A percentile compares a stretch with the other conserved stretches of the same genome.
Conservation (phyloP, 2,797 vertebrate genomes). For the Melanotaenia boesemani region DNA sequence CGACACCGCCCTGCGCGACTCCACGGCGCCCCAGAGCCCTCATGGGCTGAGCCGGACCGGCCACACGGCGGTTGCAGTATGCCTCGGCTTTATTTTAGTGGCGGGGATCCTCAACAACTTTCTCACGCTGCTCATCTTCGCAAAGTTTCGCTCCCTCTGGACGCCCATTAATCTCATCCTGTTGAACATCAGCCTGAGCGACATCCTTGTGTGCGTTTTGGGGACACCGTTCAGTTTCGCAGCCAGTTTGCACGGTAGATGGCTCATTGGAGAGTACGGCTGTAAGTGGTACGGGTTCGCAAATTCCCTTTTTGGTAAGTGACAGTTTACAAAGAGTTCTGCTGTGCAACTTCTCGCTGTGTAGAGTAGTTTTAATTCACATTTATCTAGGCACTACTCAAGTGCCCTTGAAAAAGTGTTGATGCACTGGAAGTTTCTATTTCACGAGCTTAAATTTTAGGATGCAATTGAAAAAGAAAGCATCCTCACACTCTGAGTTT, state of each 20-base stretch:
- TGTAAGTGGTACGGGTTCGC: slow-evolving; percentile 86
- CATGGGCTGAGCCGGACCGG: slow-evolving; percentile 74
- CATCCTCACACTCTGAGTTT: too few relatives aligned
- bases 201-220: slow-evolving; percentile 83
- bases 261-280: slow-evolving; percentile 81
- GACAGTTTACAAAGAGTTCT: background rate
- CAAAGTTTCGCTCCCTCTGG: slow-evolving; percentile 79
- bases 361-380: too few relatives aligned
- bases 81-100: slow-evolving; percentile 81
- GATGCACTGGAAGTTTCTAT: too few relatives aligned
- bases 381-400: too few relatives aligned
- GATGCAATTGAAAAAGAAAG: too few relatives aligned
- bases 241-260: slow-evolving; percentile 79
- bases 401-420: too few relatives aligned
- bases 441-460: too few relatives aligned
- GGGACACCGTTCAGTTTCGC: slow-evolving; percentile 86
- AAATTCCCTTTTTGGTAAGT: slow-evolving; percentile 86
- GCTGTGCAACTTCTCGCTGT: too few relatives aligned
- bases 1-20: slow-evolving; percentile 41
- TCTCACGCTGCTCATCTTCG: slow-evolving; percentile 79
- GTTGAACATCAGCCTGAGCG: slow-evolving; percentile 85
- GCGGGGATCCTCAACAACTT: slow-evolving; percentile 81
- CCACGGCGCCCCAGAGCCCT: slow-evolving; percentile 34
- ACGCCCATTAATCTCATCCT: slow-evolving; percentile 85
- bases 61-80: slow-evolving; percentile 80